Conservation (phyloP, 2,797 vertebrate genomes). For the Phalanger gymnotis region DNA sequence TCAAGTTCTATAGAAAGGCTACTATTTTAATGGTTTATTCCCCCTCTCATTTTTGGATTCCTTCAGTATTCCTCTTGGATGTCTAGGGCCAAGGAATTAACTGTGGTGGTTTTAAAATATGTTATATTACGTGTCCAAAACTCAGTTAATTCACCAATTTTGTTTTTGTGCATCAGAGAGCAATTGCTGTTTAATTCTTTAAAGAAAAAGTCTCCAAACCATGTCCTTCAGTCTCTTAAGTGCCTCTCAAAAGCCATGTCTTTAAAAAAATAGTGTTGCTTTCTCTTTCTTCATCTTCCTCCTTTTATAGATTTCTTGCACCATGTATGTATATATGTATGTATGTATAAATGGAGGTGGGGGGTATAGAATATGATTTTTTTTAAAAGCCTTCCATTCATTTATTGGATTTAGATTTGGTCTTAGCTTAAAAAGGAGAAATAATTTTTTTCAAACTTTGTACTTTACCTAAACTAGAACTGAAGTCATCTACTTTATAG, state of each 20-base stretch:
- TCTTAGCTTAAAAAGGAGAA: constrained; percentile 1
- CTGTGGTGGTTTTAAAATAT: constrained; percentile 11
- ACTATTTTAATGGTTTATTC: background rate
- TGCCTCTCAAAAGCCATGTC: background rate
- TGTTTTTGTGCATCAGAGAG: constrained; percentile 28
- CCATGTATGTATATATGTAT: background rate
- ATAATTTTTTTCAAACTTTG: constrained; percentile 47
- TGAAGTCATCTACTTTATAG: constrained; percentile 61
- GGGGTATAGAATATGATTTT: background rate
- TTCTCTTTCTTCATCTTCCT: background rate
- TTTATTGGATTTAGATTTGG: background rate
- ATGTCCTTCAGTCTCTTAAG: constrained; percentile 16
- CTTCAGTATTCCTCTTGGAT: constrained; percentile 53
- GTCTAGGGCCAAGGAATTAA: constrained; percentile 3
- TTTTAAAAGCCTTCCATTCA: background rate
- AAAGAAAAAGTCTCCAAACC: background rate
- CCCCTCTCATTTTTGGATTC: background rate
- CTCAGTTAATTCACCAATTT: background rate
- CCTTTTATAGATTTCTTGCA: background rate
- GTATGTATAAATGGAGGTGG: background rate
- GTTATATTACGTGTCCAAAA: constrained; percentile 16
- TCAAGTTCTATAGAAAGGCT: no score
- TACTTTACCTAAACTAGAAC: constrained; percentile 61
- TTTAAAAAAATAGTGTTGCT: background rate
- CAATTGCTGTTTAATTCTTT: constrained; percentile 57